phyloP scores from a whole-genome alignment of 2,113 vertebrate genomes.

The Dipodomys merriami region DNA sequence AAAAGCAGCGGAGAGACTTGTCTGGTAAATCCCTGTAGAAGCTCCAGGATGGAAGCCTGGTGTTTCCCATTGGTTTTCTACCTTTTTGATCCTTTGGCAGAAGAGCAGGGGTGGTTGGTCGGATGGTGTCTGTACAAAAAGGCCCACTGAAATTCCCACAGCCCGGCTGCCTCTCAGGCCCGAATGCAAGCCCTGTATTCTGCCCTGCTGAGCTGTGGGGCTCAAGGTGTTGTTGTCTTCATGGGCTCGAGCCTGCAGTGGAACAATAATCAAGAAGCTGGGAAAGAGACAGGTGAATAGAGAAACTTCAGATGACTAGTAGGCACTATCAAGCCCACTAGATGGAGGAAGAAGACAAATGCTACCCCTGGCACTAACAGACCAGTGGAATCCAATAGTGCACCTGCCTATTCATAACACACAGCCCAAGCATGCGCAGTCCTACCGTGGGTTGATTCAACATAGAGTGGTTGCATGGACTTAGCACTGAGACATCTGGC shows the following conservation, averaged over 20 bases:
- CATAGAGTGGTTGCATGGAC: not conserved
- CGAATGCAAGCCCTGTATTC: not conserved
- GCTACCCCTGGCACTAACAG: not conserved
- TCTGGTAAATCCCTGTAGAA: not conserved
- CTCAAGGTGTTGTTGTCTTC: not conserved
- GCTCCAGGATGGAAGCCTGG: not conserved
- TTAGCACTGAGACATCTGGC: not conserved
- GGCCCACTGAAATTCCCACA: not conserved
- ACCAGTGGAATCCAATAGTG: not conserved
- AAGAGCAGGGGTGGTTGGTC: not conserved
- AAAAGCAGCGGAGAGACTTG: not conserved
- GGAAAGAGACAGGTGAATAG: too few species aligned
- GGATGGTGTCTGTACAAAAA: not conserved
- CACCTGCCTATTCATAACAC: not conserved
- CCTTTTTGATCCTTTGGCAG: constrained; percentile 11
- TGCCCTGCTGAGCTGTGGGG: not conserved
- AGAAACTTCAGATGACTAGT: not conserved
- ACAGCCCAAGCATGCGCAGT: not conserved
- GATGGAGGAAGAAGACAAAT: not conserved
- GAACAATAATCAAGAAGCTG: not conserved
- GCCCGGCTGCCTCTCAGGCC: not conserved
- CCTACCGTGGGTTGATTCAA: not conserved
- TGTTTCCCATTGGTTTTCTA: not conserved
- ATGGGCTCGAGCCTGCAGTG: not conserved
- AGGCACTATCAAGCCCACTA: not conserved